Base-by-base conservation (phyloP, 1,140 invertebrate genomes). In the Arion vulgaris region DNA sequence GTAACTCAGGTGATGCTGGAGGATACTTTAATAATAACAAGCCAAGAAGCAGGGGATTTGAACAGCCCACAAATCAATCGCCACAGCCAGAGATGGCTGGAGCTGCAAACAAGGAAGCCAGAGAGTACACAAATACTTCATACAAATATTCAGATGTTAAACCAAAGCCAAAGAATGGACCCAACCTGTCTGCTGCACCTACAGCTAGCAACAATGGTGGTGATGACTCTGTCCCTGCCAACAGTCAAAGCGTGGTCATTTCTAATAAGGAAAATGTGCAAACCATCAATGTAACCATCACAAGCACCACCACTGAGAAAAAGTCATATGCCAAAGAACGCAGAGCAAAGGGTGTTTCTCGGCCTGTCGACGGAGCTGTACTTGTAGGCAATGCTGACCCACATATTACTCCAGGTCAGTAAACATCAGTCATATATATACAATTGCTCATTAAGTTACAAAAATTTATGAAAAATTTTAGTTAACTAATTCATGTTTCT, bases 201-300 rank as follows among this genome's bases (percentile, higher is more conserved):
- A 75, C 45, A 32, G 2, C 51, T 23, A 34, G 28, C 39, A 62
- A 15, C n/a, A 45, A 34, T 38, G 83, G 57, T 23, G 57, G 32
- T 77, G 82, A 80, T 34, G 73, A n/a, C 34, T 66, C 51, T 15
- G 49, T 53, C 7, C 72, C 57, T 19, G 17, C 71, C 23, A 82
- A 68, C 49, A 84, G 80, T 28, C 73, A 86, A 26, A 82, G 83
- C 34, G 85, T 86, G 15, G 82, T 86, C 71, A 83, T 86, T 57
- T 86, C 85, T 53, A 85, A 85, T 73, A 86, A 84, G 72, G 86
- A 86, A 57, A 86, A 84, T 45, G 76, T 86, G 19, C 84, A 85
- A 66, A 86, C 83, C 26, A 86, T 86, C 71, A 86, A 82, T 69
- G 86, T 87, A 19, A 85, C 85, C 28, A 87, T 85, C 51, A 86